phyloP scores from a whole-genome alignment of 2,888 invertebrate genomes.

The Malthinus flaveolus region DNA sequence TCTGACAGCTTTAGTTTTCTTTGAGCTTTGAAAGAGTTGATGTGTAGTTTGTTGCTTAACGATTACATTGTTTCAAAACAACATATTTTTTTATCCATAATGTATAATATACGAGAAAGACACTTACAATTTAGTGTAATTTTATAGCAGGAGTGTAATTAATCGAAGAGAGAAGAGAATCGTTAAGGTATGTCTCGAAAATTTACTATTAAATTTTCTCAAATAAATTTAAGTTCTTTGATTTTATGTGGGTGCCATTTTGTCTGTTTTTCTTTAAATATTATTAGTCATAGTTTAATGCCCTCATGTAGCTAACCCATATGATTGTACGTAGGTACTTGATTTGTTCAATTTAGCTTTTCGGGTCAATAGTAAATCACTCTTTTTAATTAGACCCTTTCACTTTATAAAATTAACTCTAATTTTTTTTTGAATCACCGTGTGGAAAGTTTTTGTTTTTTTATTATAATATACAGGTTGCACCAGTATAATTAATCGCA shows the following conservation, averaged over 20 bases:
- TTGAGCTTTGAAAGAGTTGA: slow-evolving; percentile 38
- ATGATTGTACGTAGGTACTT: slow-evolving; percentile 4
- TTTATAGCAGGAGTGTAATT: slow-evolving; percentile 39
- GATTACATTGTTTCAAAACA: slow-evolving; percentile 36
- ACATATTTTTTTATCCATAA: slow-evolving; percentile 34
- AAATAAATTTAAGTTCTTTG: slow-evolving; percentile 17
- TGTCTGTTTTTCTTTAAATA: slow-evolving; percentile 39
- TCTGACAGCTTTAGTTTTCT: slow-evolving; percentile 38
- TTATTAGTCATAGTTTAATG: slow-evolving; percentile 29
- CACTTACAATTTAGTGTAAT: slow-evolving; percentile 36
- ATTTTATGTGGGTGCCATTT: slow-evolving; percentile 39
- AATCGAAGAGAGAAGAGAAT: slow-evolving; percentile 25
- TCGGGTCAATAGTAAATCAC: not conserved
- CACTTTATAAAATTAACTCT: too few species aligned
- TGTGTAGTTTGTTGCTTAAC: slow-evolving; percentile 19
- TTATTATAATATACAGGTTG: too few species aligned
- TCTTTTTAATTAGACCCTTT: too few species aligned
- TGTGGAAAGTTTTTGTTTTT: too few species aligned
- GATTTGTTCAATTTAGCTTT: slow-evolving; percentile 4
- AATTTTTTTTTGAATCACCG: too few species aligned
- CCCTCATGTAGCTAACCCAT: slow-evolving; percentile 13
- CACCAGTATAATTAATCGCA: too few species aligned
- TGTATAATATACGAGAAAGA: slow-evolving; percentile 36
- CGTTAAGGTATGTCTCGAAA: slow-evolving; percentile 32
- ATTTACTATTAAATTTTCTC: slow-evolving; percentile 7